Percentiles rank a stretch among this genome's conserved stretches.
phyloP scores from a whole-genome alignment of 2,797 vertebrate species.

The Acrossocheilus wenchowensis region DNA sequence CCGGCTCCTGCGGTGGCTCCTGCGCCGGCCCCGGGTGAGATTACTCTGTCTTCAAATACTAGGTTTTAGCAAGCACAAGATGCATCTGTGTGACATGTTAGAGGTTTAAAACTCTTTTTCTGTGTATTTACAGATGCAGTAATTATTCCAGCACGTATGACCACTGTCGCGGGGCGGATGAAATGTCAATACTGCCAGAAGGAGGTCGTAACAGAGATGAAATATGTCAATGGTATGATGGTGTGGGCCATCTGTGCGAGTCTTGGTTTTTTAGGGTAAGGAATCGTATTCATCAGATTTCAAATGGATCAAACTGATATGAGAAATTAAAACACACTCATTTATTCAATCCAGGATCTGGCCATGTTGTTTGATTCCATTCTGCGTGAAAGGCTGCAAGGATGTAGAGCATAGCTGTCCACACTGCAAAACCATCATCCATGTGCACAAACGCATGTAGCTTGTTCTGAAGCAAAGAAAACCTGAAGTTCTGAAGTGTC shows the following conservation, averaged over 20 bases:
- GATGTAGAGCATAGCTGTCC: constrained; percentile 48
- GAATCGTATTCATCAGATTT: background rate
- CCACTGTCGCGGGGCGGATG: constrained; percentile 66
- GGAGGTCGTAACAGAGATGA: constrained; percentile 69
- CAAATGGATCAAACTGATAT: background rate
- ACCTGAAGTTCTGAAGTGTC: background rate
- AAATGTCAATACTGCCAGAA: constrained; percentile 76
- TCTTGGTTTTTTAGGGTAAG: constrained; percentile 59
- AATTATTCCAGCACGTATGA: constrained; percentile 51
- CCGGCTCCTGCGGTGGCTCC: background rate
- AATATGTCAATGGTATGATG: constrained; percentile 67
- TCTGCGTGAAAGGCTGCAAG: constrained; percentile 43
- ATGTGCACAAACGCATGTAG: constrained; percentile 44
- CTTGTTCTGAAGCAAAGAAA: background rate
- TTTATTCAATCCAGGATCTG: constrained; percentile 42
- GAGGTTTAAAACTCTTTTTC: background rate
- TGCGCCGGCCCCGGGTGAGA: background rate
- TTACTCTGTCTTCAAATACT: background rate
- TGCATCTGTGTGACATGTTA: background rate
- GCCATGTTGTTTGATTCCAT: constrained; percentile 50
- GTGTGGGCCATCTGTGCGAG: constrained; percentile 69
- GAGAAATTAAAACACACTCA: background rate
- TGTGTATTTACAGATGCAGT: constrained; percentile 47
- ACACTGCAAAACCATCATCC: constrained; percentile 24
- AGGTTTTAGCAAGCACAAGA: background rate